Conservation (phyloP, 2,113 vertebrate genomes). For the Nettapus auritus region DNA sequence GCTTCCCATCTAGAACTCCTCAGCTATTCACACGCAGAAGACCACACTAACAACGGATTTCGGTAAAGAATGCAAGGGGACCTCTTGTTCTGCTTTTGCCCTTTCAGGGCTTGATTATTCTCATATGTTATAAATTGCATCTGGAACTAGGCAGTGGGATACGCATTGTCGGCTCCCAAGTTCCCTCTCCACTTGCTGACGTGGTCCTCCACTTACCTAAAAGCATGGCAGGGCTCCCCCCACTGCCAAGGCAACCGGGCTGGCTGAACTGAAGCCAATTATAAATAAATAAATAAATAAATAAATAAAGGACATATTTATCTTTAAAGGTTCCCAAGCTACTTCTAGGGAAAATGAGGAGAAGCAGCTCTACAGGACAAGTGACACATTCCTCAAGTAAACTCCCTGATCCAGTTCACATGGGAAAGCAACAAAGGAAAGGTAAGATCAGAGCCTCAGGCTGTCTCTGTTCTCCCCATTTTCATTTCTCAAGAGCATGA, state of each 20-base stretch:
- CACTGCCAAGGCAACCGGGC: background rate
- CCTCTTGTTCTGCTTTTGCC: background rate
- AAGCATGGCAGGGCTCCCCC: background rate
- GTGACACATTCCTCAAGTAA: background rate
- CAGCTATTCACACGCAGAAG: background rate
- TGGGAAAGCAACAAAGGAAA: background rate
- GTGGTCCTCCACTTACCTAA: background rate
- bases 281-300: background rate
- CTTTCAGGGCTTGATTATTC: slow-evolving; percentile 26
- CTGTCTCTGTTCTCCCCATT: background rate
- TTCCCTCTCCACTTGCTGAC: background rate
- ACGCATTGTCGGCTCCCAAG: background rate
- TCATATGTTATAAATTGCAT: background rate
- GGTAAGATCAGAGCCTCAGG: background rate
- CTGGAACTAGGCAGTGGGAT: background rate
- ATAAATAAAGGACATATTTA: background rate
- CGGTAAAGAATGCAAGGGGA: background rate
- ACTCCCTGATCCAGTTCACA: background rate
- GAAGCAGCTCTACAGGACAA: background rate
- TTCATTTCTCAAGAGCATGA: background rate
- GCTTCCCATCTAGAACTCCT: background rate
- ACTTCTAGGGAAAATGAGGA: background rate
- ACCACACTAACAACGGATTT: background rate
- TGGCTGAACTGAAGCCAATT: background rate
- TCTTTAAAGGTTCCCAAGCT: background rate